Base-by-base conservation (phyloP, 2,888 invertebrate species). In the Synanthedon vespiformis region DNA sequence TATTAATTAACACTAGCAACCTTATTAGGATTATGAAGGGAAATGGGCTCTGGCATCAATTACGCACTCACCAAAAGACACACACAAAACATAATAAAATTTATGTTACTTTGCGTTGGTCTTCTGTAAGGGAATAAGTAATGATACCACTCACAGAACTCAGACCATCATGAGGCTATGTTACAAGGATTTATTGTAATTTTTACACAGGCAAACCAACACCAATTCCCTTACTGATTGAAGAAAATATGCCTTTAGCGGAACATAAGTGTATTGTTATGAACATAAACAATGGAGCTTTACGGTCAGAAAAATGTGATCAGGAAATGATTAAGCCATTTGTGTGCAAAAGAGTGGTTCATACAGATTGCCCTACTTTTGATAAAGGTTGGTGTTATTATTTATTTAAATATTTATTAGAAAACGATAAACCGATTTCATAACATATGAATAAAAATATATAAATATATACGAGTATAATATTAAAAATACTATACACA, bases 341-440 rank as follows among this genome's bases (percentile, higher is more conserved):
- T 40, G 52, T 64, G 49, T 64, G 64, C 51, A 63, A 59, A 50
- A 63, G 62, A 55, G 50, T 60, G 0, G 57, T 61, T 18, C 58
- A 61, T 14, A 51, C 14, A n/a, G 34, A 54, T 12, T 64, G 63
- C 40, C 64, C 64, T 1, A 63, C 63, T 2, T 54, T 58, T 52
- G 63, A 63, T 48, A 53, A 53, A 53, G 59, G 64, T 64, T 55
- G 50, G 16, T 51, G 6, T 18, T 18, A 44, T 44, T 44, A 44
- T 44, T 44, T 44, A 44, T 14, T 44, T 44, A 44, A n/a, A 12
- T 44, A n/a, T 14, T 44, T 44, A n/a, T 44, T 44, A 44, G 13
- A 44, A 44, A 13, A 6, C 22, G 13, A 4, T 27, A 13, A 14
- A 14, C 40, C 40, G 6, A 34, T 6, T 47, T 40, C 34, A 34